Evolutionary conservation across 2,113 vertebrate species (phyloP).

Genomic region (Crocuta crocuta): DNA sequence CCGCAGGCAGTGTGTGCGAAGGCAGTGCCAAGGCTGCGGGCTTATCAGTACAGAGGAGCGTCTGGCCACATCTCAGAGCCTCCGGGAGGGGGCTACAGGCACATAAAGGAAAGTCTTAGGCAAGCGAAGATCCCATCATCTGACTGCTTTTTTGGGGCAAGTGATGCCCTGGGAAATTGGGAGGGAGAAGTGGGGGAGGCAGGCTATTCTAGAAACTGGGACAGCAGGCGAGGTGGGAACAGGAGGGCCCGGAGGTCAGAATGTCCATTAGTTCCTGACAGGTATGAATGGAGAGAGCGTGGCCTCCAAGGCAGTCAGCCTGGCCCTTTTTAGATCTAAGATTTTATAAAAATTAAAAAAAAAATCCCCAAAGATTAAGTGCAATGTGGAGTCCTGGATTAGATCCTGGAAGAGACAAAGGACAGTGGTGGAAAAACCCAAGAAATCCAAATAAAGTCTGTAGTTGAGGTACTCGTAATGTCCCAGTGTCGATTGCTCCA

Average conservation of each 20-base stretch:
- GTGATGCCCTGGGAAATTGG: conserved; percentile 64
- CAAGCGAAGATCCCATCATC: conserved; percentile 32
- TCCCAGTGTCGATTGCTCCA: background rate
- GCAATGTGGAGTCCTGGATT: background rate
- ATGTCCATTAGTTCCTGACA: background rate
- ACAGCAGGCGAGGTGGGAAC: conserved; percentile 45
- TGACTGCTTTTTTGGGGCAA: conserved; percentile 73
- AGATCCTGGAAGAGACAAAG: conserved; percentile 53
- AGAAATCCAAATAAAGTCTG: conserved; percentile 22
- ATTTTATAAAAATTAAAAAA: conserved; percentile 58
- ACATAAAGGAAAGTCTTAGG: background rate
- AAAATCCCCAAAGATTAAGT: conserved; percentile 46
- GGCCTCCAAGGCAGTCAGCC: background rate
- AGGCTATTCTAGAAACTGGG: conserved; percentile 67
- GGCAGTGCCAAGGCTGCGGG: background rate
- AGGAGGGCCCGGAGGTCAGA: conserved; percentile 20
- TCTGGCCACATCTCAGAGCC: background rate
- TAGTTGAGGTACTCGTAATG: background rate
- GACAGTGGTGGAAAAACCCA: conserved; percentile 57
- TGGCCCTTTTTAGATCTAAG: conserved; percentile 25
- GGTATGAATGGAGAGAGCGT: background rate
- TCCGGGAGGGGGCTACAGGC: background rate
- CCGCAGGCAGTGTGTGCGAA: background rate
- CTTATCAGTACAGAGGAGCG: background rate
- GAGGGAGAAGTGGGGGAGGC: conserved; percentile 9